A percentile compares a stretch with the other conserved stretches of the same genome.
Evolutionary conservation across 2,797 vertebrate species (phyloP).

Genomic region (Thamnophis elegans): DNA sequence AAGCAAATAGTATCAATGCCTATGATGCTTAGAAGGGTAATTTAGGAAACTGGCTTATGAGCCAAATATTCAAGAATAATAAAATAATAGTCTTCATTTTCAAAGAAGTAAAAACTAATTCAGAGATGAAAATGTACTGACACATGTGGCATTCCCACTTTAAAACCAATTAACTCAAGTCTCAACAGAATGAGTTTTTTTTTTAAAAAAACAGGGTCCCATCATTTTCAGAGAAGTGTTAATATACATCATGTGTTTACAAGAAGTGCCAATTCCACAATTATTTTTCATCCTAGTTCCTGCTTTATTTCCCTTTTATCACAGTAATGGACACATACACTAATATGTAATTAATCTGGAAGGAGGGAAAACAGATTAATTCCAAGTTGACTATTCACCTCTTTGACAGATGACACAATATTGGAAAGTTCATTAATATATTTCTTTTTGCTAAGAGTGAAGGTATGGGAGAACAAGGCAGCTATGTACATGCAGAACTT

Average conservation of each 20-base stretch:
- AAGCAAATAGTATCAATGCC: neutral
- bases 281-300: conserved; percentile 10
- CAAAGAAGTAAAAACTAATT: neutral
- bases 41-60: neutral
- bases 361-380: neutral
- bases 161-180: conserved; percentile 37
- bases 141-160: conserved; percentile 12
- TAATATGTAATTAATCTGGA: neutral
- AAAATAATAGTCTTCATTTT: neutral
- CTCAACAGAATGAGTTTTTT: conserved; percentile 3
- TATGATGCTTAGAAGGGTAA: neutral
- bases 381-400: neutral
- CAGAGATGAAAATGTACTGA: neutral
- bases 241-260: conserved; percentile 43
- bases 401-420: neutral
- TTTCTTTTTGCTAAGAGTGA: neutral
- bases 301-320: conserved; percentile 1
- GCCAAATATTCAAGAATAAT: neutral
- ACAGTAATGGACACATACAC: neutral
- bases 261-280: conserved; percentile 16
- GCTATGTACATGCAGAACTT: neutral
- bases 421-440: neutral
- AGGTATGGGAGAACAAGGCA: neutral
- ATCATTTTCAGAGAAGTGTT: conserved; percentile 29
- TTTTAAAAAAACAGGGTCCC: conserved; percentile 7